Conservation (phyloP, 1,140 invertebrate genomes). For the Oryctes rhinoceros region DNA sequence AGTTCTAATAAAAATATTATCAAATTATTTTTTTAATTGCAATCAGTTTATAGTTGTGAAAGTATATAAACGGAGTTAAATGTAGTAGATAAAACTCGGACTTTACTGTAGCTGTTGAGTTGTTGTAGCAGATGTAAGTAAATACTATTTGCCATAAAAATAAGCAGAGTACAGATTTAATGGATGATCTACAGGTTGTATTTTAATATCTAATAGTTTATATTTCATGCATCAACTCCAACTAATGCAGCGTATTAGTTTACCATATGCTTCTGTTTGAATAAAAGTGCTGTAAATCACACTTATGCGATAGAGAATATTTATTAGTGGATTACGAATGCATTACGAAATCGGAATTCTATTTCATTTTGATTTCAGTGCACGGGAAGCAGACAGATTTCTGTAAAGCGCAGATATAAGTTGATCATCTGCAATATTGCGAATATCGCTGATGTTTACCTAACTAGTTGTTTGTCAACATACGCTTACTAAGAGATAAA, state of each 20-base stretch:
- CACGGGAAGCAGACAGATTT: background rate
- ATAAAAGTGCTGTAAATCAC: conserved; percentile 15
- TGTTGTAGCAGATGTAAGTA: background rate
- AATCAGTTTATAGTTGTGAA: too few relatives aligned
- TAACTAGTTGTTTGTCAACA: background rate
- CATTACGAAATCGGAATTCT: background rate
- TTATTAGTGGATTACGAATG: background rate
- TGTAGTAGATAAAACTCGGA: too few relatives aligned
- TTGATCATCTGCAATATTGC: too few relatives aligned
- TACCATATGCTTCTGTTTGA: conserved; percentile 11
- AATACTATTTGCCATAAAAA: background rate
- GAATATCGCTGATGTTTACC: background rate
- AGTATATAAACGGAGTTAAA: too few relatives aligned
- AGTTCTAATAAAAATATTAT: too few relatives aligned
- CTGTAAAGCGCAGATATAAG: background rate
- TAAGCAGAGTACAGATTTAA: background rate
- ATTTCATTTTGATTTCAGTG: background rate
- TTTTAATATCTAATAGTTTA: background rate
- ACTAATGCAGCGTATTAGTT: background rate
- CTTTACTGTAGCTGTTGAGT: too few relatives aligned
- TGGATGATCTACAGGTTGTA: background rate
- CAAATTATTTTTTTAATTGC: too few relatives aligned
- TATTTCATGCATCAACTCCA: background rate
- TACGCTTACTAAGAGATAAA: conserved; percentile 18
- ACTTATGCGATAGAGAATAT: background rate